A percentile compares a stretch with the other conserved stretches of the same genome.
Evolutionary conservation across 2,797 vertebrate genomes (phyloP).

Genomic region (Clarias platycephalus): DNA sequence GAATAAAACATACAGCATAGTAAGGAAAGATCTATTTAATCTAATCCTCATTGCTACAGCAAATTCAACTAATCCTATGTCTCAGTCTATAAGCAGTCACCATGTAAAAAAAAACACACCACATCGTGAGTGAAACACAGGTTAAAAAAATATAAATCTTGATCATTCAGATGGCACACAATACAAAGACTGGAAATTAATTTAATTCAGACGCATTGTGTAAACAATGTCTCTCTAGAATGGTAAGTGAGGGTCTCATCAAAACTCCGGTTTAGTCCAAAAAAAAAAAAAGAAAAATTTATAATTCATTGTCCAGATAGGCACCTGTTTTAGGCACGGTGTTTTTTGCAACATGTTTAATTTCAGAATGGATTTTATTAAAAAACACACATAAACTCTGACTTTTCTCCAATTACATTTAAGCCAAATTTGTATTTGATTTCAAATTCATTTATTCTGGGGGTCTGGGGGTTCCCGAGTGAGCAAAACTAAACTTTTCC

Average conservation of each 20-base stretch:
- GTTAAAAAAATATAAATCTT: not conserved
- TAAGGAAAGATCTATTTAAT: not conserved
- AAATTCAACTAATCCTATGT: not conserved
- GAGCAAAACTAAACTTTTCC: not conserved
- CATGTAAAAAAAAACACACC: not conserved
- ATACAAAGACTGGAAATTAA: not conserved
- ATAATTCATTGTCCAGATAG: not conserved
- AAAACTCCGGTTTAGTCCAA: not conserved
- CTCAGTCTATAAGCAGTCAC: not conserved
- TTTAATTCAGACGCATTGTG: not conserved
- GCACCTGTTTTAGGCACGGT: not conserved
- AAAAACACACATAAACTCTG: not conserved
- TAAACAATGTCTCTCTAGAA: not conserved
- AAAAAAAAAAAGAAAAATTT: not conserved
- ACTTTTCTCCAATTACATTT: not conserved
- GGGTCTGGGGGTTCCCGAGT: not conserved
- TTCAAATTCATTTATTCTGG: not conserved
- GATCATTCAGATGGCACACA: not conserved
- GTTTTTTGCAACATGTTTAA: not conserved
- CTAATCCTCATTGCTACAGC: not conserved
- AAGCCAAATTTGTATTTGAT: not conserved
- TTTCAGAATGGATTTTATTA: not conserved
- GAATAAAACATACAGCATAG: slow-evolving; percentile 18
- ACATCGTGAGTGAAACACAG: not conserved
- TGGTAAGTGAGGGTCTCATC: not conserved